phyloP scores from a whole-genome alignment of 2,113 vertebrate species.

The Heterocephalus glaber region DNA sequence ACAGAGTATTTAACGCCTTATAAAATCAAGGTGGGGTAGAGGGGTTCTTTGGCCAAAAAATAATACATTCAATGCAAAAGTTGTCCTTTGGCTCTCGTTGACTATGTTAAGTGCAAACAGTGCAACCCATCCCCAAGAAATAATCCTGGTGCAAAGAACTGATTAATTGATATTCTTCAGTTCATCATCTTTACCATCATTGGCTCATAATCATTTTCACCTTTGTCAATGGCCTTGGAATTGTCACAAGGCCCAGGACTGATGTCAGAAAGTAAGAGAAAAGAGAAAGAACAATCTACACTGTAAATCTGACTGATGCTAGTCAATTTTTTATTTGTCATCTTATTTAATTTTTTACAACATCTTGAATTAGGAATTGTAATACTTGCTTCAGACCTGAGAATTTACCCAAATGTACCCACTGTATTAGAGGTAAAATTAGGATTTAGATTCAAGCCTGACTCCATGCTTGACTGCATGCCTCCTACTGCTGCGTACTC shows the following conservation, averaged over 20 bases:
- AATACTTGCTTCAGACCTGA: not conserved
- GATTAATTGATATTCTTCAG: not conserved
- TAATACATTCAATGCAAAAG: not conserved
- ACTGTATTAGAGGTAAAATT: not conserved
- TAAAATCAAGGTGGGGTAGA: not conserved
- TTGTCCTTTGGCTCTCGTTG: not conserved
- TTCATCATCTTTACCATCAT: not conserved
- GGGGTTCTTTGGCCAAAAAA: not conserved
- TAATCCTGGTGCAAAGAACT: not conserved
- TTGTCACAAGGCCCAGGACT: not conserved
- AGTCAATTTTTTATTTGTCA: not conserved
- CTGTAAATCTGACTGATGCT: not conserved
- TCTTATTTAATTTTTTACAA: not conserved
- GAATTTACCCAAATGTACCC: not conserved
- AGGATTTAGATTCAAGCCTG: not conserved
- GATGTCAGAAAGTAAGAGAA: not conserved
- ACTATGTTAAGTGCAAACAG: not conserved
- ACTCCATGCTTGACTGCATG: not conserved
- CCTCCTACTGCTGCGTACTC: not conserved
- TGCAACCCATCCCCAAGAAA: not conserved
- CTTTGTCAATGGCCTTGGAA: not conserved
- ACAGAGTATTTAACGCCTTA: not conserved
- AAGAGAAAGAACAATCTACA: not conserved
- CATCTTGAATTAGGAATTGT: not conserved
- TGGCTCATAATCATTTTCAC: not conserved